phyloP scores from a whole-genome alignment of 2,888 invertebrate species.

The Dorcus parallelipipedus region DNA sequence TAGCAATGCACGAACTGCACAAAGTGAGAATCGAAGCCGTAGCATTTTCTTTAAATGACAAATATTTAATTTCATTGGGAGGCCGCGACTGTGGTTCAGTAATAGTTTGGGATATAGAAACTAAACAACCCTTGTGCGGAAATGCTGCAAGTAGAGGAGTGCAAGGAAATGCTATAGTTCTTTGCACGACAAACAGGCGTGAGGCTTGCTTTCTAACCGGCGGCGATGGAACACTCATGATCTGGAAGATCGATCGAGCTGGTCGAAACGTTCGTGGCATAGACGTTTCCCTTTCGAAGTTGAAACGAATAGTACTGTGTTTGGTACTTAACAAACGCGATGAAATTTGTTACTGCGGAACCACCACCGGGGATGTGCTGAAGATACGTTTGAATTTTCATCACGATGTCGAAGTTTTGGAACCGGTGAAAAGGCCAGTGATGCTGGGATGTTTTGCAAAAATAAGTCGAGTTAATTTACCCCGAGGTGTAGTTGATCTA shows the following conservation, averaged over 20 bases:
- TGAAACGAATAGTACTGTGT: conserved; percentile 73
- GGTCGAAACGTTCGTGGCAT: conserved; percentile 67
- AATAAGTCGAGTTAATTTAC: conserved; percentile 55
- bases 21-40: conserved; percentile 85
- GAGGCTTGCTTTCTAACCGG: conserved; percentile 69
- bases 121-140: conserved; percentile 49
- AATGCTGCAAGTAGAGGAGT: conserved; percentile 41
- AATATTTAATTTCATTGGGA: conserved; percentile 76
- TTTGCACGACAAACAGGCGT: conserved; percentile 56
- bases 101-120: conserved; percentile 76
- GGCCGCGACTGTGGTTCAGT: conserved; percentile 88
- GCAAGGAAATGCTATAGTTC: conserved; percentile 40
- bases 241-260: conserved; percentile 71
- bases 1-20: conserved; percentile 76
- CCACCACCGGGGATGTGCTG: conserved; percentile 73
- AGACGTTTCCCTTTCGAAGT: conserved; percentile 75
- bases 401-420: conserved; percentile 53
- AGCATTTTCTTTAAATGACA: conserved; percentile 77
- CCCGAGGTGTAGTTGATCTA: conserved; percentile 55
- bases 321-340: conserved; percentile 69
- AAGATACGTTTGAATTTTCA: conserved; percentile 61
- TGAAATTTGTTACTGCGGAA: conserved; percentile 77
- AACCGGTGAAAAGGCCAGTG: conserved; percentile 54
- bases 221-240: conserved; percentile 60
- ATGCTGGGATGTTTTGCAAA: conserved; percentile 66